These are phyloP conservation scores for Thaleichthys pacificus DNA, from an alignment of 2,797 vertebrate species.

Conservation along the genomic window DNA sequence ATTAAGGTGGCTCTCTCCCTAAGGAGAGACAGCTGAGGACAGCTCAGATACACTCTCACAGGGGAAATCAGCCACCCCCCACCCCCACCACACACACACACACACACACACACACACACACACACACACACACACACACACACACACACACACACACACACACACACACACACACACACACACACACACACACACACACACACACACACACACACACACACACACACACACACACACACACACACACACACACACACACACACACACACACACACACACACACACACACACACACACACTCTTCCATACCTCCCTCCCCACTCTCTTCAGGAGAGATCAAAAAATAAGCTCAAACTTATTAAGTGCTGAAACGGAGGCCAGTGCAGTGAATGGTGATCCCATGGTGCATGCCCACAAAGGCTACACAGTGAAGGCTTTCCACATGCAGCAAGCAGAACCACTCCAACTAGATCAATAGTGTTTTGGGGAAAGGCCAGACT, in stretches of 20 bases:
- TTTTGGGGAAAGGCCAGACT: constrained; percentile 56
- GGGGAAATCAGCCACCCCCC: constrained; percentile 63
- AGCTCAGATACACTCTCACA: constrained; percentile 63
- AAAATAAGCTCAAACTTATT: constrained; percentile 64
- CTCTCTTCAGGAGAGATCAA: constrained; percentile 42
- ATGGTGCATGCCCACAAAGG: constrained; percentile 66
- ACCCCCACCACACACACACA: background rate
- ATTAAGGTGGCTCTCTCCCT: constrained; percentile 58
- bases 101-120: background rate
- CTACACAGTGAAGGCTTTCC: constrained; percentile 65
- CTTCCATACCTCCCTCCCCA: background rate
- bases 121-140: background rate
- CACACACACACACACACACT: background rate
- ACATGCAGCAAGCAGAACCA: constrained; percentile 58
- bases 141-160: background rate
- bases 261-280: background rate
- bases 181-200: background rate
- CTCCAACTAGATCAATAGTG: constrained; percentile 67
- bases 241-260: background rate
- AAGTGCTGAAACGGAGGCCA: constrained; percentile 67
- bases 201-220: background rate
- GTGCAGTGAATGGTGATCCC: constrained; percentile 64
- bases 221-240: background rate
- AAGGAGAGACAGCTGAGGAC: constrained; percentile 60
- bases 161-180: background rate